Evolutionary conservation across 92 coral and sea anemone species (phyloP).

Genomic region (Bergia puertoricense): DNA sequence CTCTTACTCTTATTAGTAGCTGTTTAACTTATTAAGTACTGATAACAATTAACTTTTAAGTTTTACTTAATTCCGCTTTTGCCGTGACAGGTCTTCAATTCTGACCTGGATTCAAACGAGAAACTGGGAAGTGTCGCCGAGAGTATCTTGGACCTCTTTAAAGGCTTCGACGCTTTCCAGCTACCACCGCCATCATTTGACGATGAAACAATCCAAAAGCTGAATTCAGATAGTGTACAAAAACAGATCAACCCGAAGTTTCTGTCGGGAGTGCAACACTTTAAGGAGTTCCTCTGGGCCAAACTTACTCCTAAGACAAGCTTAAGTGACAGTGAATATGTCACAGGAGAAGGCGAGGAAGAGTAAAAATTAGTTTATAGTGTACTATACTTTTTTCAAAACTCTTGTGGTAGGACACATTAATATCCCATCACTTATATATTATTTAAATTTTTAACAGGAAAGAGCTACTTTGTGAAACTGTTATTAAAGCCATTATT

Average conservation of each 20-base stretch:
- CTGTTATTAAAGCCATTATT: no score
- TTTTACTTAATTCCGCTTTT: not conserved
- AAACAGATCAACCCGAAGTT: slow-evolving; percentile 34
- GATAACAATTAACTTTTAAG: no score
- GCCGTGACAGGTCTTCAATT: slow-evolving; percentile 7
- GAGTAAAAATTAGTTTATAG: not conserved
- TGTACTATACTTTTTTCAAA: no score
- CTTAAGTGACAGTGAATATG: slow-evolving; percentile 2
- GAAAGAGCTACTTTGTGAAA: no score
- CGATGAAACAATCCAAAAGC: slow-evolving; percentile 21
- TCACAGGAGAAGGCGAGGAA: slow-evolving; percentile 31
- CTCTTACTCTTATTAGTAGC: no score
- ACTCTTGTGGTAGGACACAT: no score
- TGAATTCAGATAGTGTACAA: slow-evolving; percentile 10
- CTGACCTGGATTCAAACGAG: slow-evolving; percentile 23
- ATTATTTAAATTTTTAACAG: no score
- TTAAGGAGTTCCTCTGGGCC: slow-evolving; percentile 20
- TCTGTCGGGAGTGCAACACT: slow-evolving; percentile 27
- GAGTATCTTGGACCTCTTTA: slow-evolving; percentile 72
- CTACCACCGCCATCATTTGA: slow-evolving; percentile 52
- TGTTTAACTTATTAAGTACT: no score
- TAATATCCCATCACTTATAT: no score
- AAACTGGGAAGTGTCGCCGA: slow-evolving; percentile 66
- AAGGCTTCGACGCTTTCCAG: slow-evolving; percentile 84
- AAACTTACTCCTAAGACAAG: slow-evolving; percentile 34